A percentile compares a stretch with the other conserved stretches of the same genome.
Evolutionary conservation across 2,113 vertebrate species (phyloP).

Genomic region (Chloropsis hardwickii): DNA sequence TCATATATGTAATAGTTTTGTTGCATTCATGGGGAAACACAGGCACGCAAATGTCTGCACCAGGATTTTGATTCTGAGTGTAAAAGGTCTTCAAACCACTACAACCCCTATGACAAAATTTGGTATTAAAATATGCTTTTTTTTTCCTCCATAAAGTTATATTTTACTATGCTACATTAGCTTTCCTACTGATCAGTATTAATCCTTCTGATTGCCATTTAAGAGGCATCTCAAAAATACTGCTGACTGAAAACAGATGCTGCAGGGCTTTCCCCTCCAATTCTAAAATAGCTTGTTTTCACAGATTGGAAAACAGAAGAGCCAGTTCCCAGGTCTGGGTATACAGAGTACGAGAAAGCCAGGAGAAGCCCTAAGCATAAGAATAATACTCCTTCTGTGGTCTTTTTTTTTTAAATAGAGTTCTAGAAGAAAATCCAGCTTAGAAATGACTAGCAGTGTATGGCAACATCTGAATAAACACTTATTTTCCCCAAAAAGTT

Average conservation of each 20-base stretch:
- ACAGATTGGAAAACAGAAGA: not conserved
- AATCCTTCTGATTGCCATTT: not conserved
- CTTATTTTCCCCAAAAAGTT: not conserved
- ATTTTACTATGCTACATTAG: not conserved
- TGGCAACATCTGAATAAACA: not conserved
- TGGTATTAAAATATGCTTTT: not conserved
- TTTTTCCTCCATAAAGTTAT: rapidly evolving
- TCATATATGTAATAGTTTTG: not conserved
- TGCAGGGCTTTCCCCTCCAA: not conserved
- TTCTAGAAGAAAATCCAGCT: not conserved
- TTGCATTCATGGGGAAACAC: not conserved
- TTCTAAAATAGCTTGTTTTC: not conserved
- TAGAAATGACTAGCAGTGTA: not conserved
- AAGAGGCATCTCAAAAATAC: not conserved
- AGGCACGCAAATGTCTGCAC: not conserved
- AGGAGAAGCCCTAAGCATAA: not conserved
- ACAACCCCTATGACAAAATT: not conserved
- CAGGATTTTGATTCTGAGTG: not conserved
- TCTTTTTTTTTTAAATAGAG: not conserved
- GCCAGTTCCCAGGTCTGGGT: not conserved
- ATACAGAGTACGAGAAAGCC: not conserved
- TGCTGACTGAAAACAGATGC: not conserved
- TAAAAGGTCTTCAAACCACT: not conserved
- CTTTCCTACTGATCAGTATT: not conserved
- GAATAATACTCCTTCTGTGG: not conserved